phyloP scores from a whole-genome alignment of 1,140 invertebrate species.

The Brachionus asplanchnoidis region DNA sequence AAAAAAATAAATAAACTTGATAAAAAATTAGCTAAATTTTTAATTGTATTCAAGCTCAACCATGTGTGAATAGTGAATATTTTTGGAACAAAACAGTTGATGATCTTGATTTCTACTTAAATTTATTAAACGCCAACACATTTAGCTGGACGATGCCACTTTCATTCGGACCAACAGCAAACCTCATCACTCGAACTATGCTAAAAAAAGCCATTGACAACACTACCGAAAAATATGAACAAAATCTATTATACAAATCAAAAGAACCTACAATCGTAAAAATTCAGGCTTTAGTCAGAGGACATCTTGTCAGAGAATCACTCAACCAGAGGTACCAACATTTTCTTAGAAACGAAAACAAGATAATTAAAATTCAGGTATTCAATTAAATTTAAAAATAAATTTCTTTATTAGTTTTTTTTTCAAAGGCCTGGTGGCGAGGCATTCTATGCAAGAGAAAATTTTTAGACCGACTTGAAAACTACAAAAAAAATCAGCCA shows the following conservation, averaged over 20 bases:
- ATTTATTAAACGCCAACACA: not conserved
- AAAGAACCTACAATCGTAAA: conserved; percentile 55
- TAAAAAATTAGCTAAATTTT: not conserved
- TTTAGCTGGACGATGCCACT: conserved; percentile 11
- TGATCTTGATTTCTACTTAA: conserved; percentile 20
- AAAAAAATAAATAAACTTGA: too few species aligned
- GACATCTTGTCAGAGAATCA: conserved; percentile 63
- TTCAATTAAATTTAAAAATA: not conserved
- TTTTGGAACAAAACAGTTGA: conserved; percentile 40
- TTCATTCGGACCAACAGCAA: not conserved
- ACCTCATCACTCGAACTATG: not conserved
- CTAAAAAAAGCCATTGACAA: conserved; percentile 46
- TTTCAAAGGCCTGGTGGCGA: conserved; percentile 65
- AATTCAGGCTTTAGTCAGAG: conserved; percentile 65
- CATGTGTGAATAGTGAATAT: not conserved
- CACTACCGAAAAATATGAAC: conserved; percentile 51
- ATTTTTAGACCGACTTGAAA: conserved; percentile 53
- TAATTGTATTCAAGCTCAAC: not conserved
- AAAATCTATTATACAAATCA: conserved; percentile 51
- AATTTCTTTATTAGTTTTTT: not conserved
- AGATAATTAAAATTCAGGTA: conserved; percentile 62
- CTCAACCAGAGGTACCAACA: conserved; percentile 58
- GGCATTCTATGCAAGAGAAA: conserved; percentile 58
- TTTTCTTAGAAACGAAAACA: conserved; percentile 59
- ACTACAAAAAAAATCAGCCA: conserved; percentile 46